Percentiles rank a stretch among this genome's conserved stretches.
phyloP scores from a whole-genome alignment of 53 echinoderm and acorn worm genomes.

The Echinometra lucunter region DNA sequence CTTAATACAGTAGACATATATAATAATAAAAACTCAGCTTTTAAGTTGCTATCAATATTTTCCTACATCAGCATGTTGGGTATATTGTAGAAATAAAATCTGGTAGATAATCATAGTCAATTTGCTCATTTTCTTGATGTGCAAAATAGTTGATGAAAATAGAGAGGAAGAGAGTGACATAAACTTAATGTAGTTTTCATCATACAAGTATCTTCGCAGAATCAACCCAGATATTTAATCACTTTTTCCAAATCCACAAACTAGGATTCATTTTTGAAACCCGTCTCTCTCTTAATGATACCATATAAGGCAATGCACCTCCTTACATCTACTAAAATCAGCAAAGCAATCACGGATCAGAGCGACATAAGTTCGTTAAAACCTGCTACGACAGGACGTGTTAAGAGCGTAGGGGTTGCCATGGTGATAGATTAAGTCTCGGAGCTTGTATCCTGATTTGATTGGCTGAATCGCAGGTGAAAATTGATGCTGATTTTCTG shows the following conservation, averaged over 20 bases:
- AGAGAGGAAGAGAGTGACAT: not conserved
- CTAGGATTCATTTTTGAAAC: not conserved
- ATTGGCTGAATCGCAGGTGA: slow-evolving; percentile 52
- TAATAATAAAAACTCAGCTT: too few species aligned
- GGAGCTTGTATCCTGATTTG: slow-evolving; percentile 52
- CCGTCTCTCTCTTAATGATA: not conserved
- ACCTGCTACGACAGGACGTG: slow-evolving; percentile 35
- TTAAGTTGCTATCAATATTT: not conserved
- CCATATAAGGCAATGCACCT: slow-evolving; percentile 20
- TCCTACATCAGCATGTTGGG: not conserved
- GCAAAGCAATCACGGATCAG: not conserved
- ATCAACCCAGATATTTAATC: not conserved
- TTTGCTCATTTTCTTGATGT: not conserved
- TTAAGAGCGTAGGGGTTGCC: slow-evolving; percentile 53
- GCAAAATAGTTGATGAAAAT: not conserved
- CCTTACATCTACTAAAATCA: not conserved
- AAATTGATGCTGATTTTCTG: slow-evolving; percentile 66
- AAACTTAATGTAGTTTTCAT: not conserved
- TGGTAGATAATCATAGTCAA: not conserved
- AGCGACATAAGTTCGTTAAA: slow-evolving; percentile 49
- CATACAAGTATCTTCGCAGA: not conserved
- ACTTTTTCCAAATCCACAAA: not conserved
- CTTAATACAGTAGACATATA: too few species aligned
- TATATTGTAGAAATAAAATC: not conserved
- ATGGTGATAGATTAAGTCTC: slow-evolving; percentile 55